These are phyloP conservation scores for Actinia tenebrosa DNA, from an alignment of 64 coral and sea anemone genomes.

Conservation along the genomic window DNA sequence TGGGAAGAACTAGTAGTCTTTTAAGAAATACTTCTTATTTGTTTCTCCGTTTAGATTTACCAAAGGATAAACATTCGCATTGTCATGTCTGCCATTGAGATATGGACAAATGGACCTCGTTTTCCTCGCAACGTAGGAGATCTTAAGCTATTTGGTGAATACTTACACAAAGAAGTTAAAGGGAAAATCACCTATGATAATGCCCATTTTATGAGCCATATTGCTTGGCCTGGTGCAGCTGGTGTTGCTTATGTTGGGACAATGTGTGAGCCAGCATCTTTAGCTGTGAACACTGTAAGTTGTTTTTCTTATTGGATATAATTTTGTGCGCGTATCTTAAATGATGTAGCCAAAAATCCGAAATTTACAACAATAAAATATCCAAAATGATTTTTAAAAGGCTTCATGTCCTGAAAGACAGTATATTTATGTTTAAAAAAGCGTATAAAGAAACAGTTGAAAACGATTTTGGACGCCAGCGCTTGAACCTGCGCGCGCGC, in stretches of 20 bases:
- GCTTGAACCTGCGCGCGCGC: too few relatives aligned
- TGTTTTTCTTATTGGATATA: background rate
- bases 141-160: conserved; percentile 21
- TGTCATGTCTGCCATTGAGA: conserved; percentile 44
- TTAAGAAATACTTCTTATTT: background rate
- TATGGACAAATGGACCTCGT: conserved; percentile 70
- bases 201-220: conserved; percentile 55
- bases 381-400: too few relatives aligned
- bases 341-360: too few relatives aligned
- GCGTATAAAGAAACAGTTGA: too few relatives aligned
- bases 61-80: conserved; percentile 69
- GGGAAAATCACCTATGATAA: conserved; percentile 55
- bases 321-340: too few relatives aligned
- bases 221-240: conserved; percentile 23
- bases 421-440: too few relatives aligned
- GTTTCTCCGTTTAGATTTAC: conserved; percentile 37
- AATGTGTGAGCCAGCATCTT: conserved; percentile 44
- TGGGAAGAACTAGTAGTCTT: background rate
- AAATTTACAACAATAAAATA: too few relatives aligned
- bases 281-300: conserved; percentile 54
- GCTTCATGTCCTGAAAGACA: too few relatives aligned
- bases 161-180: conserved; percentile 28
- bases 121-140: conserved; percentile 1
- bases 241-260: conserved; percentile 44
- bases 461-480: too few relatives aligned